Conservation (phyloP, 2,113 vertebrate genomes). For the Dissostichus mawsoni region DNA sequence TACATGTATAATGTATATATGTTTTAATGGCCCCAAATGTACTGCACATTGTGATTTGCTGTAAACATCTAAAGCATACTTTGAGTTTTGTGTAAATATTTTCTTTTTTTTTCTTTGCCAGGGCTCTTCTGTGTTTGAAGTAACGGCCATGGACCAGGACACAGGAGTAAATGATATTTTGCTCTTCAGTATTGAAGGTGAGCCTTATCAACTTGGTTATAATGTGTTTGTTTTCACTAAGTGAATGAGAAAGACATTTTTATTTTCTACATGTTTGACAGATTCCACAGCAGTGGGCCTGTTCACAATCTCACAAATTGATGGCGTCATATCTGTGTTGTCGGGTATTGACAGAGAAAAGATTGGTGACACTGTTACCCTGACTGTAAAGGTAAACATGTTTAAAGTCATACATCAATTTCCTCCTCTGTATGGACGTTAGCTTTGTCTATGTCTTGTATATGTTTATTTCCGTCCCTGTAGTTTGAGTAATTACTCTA, state of each 20-base stretch:
- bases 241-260: background rate
- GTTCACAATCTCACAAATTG: slow-evolving; percentile 74
- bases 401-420: background rate
- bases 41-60: background rate
- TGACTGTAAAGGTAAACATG: slow-evolving; percentile 84
- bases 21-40: background rate
- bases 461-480: background rate
- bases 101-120: slow-evolving; percentile 50
- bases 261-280: slow-evolving; percentile 39
- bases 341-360: slow-evolving; percentile 86
- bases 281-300: slow-evolving; percentile 56
- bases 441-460: background rate
- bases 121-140: slow-evolving; percentile 77
- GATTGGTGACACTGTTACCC: slow-evolving; percentile 78
- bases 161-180: slow-evolving; percentile 81
- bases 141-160: slow-evolving; percentile 86
- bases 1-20: background rate
- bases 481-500: background rate
- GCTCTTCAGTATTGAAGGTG: slow-evolving; percentile 85
- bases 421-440: background rate
- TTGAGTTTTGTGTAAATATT: background rate
- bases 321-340: slow-evolving; percentile 83
- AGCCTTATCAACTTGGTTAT: background rate
- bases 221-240: background rate
- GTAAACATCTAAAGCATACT: background rate